phyloP scores from a whole-genome alignment of 2,888 invertebrate species.

The Dryobotodes eremita region DNA sequence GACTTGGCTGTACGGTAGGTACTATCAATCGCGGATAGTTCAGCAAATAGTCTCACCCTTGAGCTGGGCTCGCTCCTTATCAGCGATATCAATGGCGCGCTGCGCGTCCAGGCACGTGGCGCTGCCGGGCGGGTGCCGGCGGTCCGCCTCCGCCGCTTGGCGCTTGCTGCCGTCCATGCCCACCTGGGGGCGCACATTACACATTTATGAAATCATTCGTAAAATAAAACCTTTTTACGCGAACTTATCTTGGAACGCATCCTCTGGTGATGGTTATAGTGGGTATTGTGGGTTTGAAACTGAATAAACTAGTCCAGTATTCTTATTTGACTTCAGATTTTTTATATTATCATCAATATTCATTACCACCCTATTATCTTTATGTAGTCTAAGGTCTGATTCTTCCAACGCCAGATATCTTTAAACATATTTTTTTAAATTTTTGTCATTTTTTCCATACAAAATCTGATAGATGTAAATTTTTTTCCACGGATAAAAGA shows the following conservation, averaged over 20 bases:
- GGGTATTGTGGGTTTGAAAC: no score
- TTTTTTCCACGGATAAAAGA: no score
- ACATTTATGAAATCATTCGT: not conserved
- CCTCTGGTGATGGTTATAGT: not conserved
- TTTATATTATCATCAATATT: not conserved
- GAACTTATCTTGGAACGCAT: not conserved
- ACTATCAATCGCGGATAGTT: no score
- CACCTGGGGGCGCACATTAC: constrained; percentile 72
- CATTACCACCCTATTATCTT: not conserved
- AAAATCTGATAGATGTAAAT: no score
- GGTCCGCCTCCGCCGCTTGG: constrained; percentile 77
- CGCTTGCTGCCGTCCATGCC: constrained; percentile 80
- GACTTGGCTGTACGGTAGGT: no score
- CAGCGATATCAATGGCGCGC: constrained; percentile 77
- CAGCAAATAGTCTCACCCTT: no score
- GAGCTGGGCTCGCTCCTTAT: constrained; percentile 76
- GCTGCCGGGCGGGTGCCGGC: constrained; percentile 84
- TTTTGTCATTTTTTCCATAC: no score
- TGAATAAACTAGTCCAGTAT: not conserved
- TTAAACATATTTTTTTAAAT: no score
- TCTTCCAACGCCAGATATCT: not conserved
- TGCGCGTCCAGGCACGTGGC: constrained; percentile 83
- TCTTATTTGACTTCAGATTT: not conserved
- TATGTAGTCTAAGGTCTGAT: not conserved
- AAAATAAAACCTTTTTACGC: not conserved